Percentiles rank a stretch among this genome's conserved stretches.
Evolutionary conservation across 2,888 invertebrate genomes (phyloP).

Genomic region (Leptopilina syphax): DNA sequence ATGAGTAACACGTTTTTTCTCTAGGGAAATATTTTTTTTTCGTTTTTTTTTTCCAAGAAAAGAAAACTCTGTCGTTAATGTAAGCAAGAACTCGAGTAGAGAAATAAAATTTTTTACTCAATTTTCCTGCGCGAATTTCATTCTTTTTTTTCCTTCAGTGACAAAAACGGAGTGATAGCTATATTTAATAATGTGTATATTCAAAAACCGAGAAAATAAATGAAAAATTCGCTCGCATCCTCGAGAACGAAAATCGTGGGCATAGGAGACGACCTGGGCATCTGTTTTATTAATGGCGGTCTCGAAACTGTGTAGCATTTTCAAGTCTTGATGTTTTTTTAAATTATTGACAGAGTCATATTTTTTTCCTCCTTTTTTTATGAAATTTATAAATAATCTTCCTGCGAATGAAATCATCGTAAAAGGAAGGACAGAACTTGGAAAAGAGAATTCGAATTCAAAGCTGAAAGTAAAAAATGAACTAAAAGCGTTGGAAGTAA

Average conservation of each 20-base stretch:
- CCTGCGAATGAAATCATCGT: no score
- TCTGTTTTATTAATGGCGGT: conserved; percentile 60
- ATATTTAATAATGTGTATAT: neutral
- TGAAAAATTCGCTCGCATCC: conserved; percentile 16
- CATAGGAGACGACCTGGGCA: conserved; percentile 54
- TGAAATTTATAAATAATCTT: neutral
- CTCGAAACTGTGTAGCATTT: conserved; percentile 34
- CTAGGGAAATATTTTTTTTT: no score
- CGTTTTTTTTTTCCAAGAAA: neutral
- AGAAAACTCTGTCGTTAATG: conserved; percentile 2
- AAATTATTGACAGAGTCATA: neutral
- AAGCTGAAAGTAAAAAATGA: no score
- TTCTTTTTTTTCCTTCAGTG: conserved; percentile 48
- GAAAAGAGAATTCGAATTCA: no score
- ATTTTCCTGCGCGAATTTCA: conserved; percentile 45
- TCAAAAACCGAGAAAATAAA: neutral
- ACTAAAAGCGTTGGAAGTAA: no score
- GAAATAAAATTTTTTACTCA: conserved; percentile 19
- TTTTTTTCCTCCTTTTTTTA: neutral
- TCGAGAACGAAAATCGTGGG: conserved; percentile 51
- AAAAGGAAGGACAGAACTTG: no score
- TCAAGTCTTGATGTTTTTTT: neutral
- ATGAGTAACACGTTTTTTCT: neutral
- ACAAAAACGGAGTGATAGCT: neutral
- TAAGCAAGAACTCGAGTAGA: neutral